Evolutionary conservation across 2,888 invertebrate species (phyloP), one percentile per base, ranked within the genome.

Genomic region (Orchesellides sinensis): DNA sequence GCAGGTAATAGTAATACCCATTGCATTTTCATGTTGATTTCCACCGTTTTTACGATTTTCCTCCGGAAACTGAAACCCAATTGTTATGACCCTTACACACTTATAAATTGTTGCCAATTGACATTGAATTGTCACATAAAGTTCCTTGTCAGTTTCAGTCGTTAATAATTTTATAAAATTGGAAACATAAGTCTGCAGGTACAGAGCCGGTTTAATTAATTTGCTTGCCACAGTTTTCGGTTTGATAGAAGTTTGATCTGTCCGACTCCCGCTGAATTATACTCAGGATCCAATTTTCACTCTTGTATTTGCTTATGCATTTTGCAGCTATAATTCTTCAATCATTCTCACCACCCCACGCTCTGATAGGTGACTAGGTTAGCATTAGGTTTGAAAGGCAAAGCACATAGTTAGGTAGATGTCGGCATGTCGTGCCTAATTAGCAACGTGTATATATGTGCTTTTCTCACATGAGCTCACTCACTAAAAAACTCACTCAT

Each of bases 11-110:
- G 23, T 21, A 23, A 54, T 40, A 40, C n/a, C n/a, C n/a, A 40
- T 40, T 10, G 10, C 4, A n/a, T 14, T 32, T 32, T 32, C 10
- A 40, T 40, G 10, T 40, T 40, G 10, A 2, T 40, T 8, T 8
- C 40, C n/a, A 40, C n/a, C 40, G 21, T 40, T 19, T 40, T 21
- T 40, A 40, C 21, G 61, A 23, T 63, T 40, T 63, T 17, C 59
- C 63, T 14, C 19, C 35, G 63, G 63, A 63, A 63, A 63, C 21
- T 63, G 63, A 63, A 63, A 63, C 40, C 63, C 4, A 40, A 63
- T 40, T n/a, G n/a, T n/a, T 63, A 40, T 19, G 63, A 63, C 63
- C 40, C 40, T 23, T 2, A 35, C 61, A 61, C 32, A n/a, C n/a
- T n/a, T n/a, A n/a, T n/a, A n/a, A n/a, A n/a, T n/a, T n/a, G n/a